Evolutionary conservation across 2,113 vertebrate species (phyloP).

Genomic region (Ctenodactylus gundi): DNA sequence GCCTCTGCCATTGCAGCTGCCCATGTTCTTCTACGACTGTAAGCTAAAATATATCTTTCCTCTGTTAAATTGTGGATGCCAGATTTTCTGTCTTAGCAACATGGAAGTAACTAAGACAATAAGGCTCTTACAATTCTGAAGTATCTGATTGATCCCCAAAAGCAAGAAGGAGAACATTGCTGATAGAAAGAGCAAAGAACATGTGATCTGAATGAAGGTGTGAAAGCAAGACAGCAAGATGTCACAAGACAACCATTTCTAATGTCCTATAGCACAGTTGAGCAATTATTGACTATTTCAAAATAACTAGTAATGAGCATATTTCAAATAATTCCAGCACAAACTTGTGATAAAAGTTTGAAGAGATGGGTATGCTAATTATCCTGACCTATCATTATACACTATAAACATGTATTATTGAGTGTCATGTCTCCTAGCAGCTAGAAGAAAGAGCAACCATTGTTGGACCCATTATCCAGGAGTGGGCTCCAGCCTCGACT

Average conservation of each 20-base stretch:
- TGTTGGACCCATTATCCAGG: background rate
- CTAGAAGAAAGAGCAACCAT: background rate
- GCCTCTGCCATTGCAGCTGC: too few relatives aligned
- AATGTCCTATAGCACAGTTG: background rate
- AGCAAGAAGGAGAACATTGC: background rate
- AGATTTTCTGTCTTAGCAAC: too few relatives aligned
- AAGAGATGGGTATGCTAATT: background rate
- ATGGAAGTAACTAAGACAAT: too few relatives aligned
- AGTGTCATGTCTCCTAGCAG: too few relatives aligned
- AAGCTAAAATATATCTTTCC: too few relatives aligned
- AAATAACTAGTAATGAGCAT: background rate
- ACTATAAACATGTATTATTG: background rate
- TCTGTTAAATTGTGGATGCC: too few relatives aligned
- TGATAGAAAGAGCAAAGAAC: background rate
- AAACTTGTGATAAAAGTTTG: background rate
- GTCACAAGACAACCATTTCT: background rate
- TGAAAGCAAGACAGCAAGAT: background rate
- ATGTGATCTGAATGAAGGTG: background rate
- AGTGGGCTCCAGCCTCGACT: background rate
- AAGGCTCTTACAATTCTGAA: background rate
- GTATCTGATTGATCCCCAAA: background rate
- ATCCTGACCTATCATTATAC: background rate
- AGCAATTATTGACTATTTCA: background rate
- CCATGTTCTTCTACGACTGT: too few relatives aligned
- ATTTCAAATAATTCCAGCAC: background rate